Evolutionary conservation across 2,888 invertebrate genomes (phyloP).

Genomic region (Ptilodon capucinus): DNA sequence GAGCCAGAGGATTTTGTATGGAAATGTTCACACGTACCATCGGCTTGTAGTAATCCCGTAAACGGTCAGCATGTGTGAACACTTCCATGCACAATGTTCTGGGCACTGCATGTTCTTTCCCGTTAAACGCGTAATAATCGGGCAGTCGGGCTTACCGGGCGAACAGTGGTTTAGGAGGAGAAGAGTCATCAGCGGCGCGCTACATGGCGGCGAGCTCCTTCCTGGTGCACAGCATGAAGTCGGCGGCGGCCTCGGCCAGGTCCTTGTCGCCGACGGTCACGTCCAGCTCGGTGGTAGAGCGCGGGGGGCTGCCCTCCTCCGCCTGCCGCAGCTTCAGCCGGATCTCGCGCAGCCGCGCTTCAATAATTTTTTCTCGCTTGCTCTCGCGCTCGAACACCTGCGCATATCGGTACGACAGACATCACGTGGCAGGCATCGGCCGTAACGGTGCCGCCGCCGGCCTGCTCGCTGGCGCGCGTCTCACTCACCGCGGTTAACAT

Average conservation of each 20-base stretch:
- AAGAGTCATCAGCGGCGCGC: too few species aligned
- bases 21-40: too few species aligned
- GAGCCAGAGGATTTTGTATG: too few species aligned
- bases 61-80: too few species aligned
- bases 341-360: constrained; percentile 92
- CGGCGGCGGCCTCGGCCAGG: constrained; percentile 50
- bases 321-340: constrained; percentile 79
- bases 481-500: constrained; percentile 85
- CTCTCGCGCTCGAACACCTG: constrained; percentile 94
- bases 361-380: constrained; percentile 94
- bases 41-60: too few species aligned
- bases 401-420: background rate
- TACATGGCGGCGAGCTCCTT: constrained; percentile 36
- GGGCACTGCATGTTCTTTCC: too few species aligned
- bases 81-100: too few species aligned
- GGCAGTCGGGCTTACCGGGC: too few species aligned
- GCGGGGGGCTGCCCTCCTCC: constrained; percentile 49
- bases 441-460: background rate
- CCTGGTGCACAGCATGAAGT: constrained; percentile 47
- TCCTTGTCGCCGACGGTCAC: constrained; percentile 54
- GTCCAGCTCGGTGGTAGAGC: constrained; percentile 42
- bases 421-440: background rate
- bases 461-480: background rate
- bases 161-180: too few species aligned
- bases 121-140: too few species aligned